Conservation (phyloP, 2,113 vertebrate genomes). For the Alligator mississippiensis region DNA sequence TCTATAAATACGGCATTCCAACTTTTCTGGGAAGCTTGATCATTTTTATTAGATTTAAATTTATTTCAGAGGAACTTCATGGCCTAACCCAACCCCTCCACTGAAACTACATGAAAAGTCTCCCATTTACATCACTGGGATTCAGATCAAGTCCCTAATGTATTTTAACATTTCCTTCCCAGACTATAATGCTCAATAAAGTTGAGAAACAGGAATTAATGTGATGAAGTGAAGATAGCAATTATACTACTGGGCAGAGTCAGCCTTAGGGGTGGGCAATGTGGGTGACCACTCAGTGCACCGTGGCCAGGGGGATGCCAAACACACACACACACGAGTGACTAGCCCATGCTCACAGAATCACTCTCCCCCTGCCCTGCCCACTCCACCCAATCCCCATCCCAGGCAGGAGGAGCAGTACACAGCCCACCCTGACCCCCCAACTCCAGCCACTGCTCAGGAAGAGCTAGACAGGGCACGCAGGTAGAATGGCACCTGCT, state of each 20-base stretch:
- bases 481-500: too few relatives aligned
- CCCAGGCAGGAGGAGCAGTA: too few relatives aligned
- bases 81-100: not conserved
- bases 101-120: not conserved
- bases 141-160: not conserved
- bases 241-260: not conserved
- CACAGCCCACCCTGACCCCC: too few relatives aligned
- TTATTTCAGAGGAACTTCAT: not conserved
- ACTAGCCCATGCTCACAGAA: too few relatives aligned
- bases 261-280: too few relatives aligned
- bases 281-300: too few relatives aligned
- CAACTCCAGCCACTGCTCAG: too few relatives aligned
- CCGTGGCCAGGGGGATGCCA: too few relatives aligned
- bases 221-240: not conserved
- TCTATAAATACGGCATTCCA: constrained; percentile 18
- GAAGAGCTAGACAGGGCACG: too few relatives aligned
- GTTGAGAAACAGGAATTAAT: not conserved
- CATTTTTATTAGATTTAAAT: not conserved
- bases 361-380: too few relatives aligned
- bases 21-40: not conserved
- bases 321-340: too few relatives aligned
- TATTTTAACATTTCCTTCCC: not conserved
- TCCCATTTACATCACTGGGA: not conserved
- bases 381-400: too few relatives aligned
- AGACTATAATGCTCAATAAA: fast-evolving